Base-by-base conservation (phyloP, 2,797 vertebrate species). In the Yasuhikotakia modesta region DNA sequence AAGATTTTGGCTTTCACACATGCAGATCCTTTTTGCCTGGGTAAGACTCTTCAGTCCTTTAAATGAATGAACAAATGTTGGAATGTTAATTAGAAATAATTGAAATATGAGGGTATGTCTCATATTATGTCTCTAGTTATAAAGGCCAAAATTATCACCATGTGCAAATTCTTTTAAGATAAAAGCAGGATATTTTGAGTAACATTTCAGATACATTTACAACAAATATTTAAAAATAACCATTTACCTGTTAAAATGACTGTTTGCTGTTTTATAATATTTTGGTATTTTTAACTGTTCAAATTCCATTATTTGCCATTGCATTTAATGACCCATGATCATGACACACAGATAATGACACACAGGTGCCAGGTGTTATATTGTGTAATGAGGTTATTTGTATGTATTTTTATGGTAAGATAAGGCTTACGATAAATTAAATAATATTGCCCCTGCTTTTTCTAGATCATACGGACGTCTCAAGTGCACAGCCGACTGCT, bases 1-100 rank as follows among this genome's bases (percentile, higher is more conserved):
- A 95, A 71, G 98, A 99, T 90, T 98, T 99, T 87, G 98, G 98
- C 87, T 95, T 95, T 90, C 94, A 98, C 88, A 98, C 96, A 0
- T 99, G 98, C 77, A 96, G 94, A 88, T 96, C 96, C 21, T 99
- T 99, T 90, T 96, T 99, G 68, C 98, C 98, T 32, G 98, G 97
- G 98, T 99, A 90, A 88, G 90, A 55, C 48, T 46, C 21, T 17
- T 48, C 17, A 68, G 45, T 16, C 7, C 24, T 32, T 58, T 27
- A 7, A 39, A 7, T 39, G 35, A 39, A 39, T 27, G 27, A 39
- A 7, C 8, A 7, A 39, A 39, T 27, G 27, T 27, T 27, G 27
- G 27, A 27, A 27, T 4, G 4, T 27, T 27, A 4, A 27, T 27
- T 27, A 27, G 27, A 27, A 27, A 27, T 27, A 2, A 27, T 27